Percentiles rank a stretch among this genome's conserved stretches.
phyloP scores from a whole-genome alignment of 92 coral and sea anemone species.

The Actinernus sp. region DNA sequence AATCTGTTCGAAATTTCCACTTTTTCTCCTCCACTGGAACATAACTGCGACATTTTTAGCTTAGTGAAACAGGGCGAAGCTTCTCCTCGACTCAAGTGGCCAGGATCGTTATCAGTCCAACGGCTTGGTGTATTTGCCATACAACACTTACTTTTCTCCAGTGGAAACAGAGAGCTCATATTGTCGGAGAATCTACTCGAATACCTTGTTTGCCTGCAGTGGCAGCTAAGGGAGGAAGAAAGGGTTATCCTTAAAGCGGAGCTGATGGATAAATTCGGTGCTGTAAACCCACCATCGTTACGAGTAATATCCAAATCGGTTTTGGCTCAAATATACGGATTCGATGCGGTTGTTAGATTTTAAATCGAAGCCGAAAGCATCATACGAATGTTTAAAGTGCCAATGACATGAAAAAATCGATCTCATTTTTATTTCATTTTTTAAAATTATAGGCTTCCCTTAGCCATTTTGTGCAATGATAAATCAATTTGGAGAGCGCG shows the following conservation, averaged over 20 bases:
- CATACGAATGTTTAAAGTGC: no score
- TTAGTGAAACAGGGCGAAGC: background rate
- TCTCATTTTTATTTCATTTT: no score
- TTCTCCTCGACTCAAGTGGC: constrained; percentile 4
- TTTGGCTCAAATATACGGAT: constrained; percentile 50
- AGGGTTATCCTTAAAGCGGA: constrained; percentile 4
- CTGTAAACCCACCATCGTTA: constrained; percentile 31
- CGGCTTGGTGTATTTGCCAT: constrained; percentile 73
- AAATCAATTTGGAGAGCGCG: no score
- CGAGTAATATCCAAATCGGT: constrained; percentile 55
- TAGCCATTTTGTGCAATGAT: no score
- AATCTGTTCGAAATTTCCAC: background rate
- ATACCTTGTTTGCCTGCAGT: constrained; percentile 62
- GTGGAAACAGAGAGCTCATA: constrained; percentile 47
- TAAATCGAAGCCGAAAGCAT: no score
- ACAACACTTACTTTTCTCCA: constrained; percentile 44
- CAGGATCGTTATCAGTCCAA: constrained; percentile 63
- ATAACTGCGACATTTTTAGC: background rate
- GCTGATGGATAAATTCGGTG: background rate
- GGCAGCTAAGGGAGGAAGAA: constrained; percentile 43
- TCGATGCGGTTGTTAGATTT: constrained; percentile 30
- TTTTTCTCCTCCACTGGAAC: background rate
- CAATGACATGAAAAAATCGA: no score
- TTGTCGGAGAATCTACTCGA: constrained; percentile 56
- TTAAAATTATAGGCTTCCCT: no score